Evolutionary conservation across 30 jellyfish, hydroid and myxozoan species (phyloP), one percentile per base, ranked within the genome.

Genomic region (Hydractinia symbiolongicarpus): DNA sequence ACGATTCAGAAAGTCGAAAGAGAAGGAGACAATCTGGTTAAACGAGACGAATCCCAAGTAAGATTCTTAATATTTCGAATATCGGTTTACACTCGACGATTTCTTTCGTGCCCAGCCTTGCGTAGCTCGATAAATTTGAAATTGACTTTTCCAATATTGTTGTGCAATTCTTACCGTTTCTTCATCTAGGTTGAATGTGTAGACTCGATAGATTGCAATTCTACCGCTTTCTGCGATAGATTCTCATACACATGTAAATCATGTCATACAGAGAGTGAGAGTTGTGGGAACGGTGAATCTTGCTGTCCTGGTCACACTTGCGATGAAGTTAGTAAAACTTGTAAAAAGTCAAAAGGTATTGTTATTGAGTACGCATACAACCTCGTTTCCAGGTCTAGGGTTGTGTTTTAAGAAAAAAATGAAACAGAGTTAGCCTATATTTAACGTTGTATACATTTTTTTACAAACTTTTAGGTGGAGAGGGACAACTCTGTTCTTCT

Each of bases 191-290:
- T 64, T 64, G 74, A 64, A 13, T 64, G 74, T 13, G 74, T 64
- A 51, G 74, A 64, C 40, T n/a, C 74, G 17, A 64, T 64, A 51
- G 74, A 64, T 64, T 64, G 74, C 17, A 64, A 64, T 51, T n/a
- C 74, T 6, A 64, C 74, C 9, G 19, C 15, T 6, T 64, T n/a
- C 40, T 64, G 74, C 40, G 74, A 13, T 1, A 64, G 40, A 64
- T 51, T 64, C 17, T 64, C 74, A 44, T 64, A 64, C 74, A 64
- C 74, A 6, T 64, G 74, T 64, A 44, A 64, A 7, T n/a, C 52
- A 7, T 64, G 74, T 13, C 74, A 64, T 64, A n/a, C 74, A 7
- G 40, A 7, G 40, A n/a, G 52, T 6, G 74, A 64, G 40, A 64
- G 74, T 64, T 64, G 74, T 51, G 52, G 40, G 0, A n/a, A 44